These are phyloP conservation scores for Schizaphis graminum DNA, from an alignment of 2,888 invertebrate species.

Conservation along the genomic window DNA sequence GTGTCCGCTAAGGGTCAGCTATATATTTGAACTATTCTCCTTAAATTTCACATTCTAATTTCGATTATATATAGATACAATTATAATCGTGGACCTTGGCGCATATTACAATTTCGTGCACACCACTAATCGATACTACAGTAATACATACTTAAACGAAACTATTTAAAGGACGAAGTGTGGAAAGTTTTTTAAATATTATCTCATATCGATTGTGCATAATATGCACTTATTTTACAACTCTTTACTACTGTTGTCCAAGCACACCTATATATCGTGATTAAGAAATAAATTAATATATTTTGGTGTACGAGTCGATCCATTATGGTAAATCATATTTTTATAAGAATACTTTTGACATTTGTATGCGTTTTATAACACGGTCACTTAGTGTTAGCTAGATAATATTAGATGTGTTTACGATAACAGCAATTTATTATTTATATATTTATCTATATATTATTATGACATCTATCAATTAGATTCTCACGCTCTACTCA, in stretches of 20 bases:
- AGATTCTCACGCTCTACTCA: neutral
- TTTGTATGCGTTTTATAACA: neutral
- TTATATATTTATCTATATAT: neutral
- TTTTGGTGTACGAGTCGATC: neutral
- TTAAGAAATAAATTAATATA: neutral
- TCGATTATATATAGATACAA: conserved; percentile 25
- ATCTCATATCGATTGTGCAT: neutral
- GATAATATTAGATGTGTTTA: neutral
- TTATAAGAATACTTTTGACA: neutral
- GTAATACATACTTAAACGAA: conserved; percentile 1
- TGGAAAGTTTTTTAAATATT: neutral
- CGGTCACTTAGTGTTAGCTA: neutral
- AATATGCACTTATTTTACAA: neutral
- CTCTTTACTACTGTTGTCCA: neutral
- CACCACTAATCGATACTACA: conserved; percentile 19
- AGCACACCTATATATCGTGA: too few relatives aligned
- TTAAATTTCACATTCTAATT: conserved; percentile 54
- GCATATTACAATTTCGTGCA: conserved; percentile 10
- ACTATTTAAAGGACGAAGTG: conserved; percentile 18
- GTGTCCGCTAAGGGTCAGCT: conserved; percentile 42
- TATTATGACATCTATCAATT: neutral
- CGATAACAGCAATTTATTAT: neutral
- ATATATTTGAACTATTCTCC: conserved; percentile 47
- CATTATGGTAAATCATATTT: neutral
- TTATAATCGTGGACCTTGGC: conserved; percentile 12